phyloP scores from a whole-genome alignment of 92 coral and sea anemone genomes.

The Phenganax subtilis region DNA sequence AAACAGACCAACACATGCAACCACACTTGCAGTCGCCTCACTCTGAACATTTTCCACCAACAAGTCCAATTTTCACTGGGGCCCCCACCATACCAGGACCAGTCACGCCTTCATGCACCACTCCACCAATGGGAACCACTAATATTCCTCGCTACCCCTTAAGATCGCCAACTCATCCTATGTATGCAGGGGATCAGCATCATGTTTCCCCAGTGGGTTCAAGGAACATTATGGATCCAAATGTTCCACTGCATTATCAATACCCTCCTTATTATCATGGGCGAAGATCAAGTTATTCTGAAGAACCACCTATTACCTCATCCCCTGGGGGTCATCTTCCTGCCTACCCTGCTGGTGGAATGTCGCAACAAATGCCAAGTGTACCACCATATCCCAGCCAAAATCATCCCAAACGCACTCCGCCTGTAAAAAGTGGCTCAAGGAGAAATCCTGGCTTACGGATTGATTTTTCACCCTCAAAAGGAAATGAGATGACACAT shows the following conservation, averaged over 20 bases:
- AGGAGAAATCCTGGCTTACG: constrained; percentile 62
- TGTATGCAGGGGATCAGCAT: constrained; percentile 68
- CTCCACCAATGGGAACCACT: constrained; percentile 75
- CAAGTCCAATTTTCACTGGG: constrained; percentile 70
- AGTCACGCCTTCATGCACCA: constrained; percentile 90
- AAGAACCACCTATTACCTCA: constrained; percentile 70
- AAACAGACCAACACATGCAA: constrained; percentile 70
- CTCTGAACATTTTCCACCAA: constrained; percentile 72
- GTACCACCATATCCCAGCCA: constrained; percentile 69
- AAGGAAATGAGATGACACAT: constrained; percentile 49
- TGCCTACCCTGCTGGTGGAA: constrained; percentile 63
- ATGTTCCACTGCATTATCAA: constrained; percentile 66
- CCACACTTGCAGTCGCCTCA: constrained; percentile 76
- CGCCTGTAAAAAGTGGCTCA: constrained; percentile 54
- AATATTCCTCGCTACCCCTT: constrained; percentile 62
- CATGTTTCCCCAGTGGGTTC: constrained; percentile 76
- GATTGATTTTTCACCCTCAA: constrained; percentile 49
- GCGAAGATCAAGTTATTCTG: constrained; percentile 48
- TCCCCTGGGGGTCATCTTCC: constrained; percentile 91
- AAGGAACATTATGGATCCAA: constrained; percentile 60
- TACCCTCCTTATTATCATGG: constrained; percentile 56
- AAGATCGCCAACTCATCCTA: constrained; percentile 72
- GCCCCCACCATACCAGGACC: constrained; percentile 75
- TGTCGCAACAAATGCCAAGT: constrained; percentile 70
- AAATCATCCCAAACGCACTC: constrained; percentile 55